Conservation (phyloP, 2,888 invertebrate genomes). For the Ischnus inquisitorius region DNA sequence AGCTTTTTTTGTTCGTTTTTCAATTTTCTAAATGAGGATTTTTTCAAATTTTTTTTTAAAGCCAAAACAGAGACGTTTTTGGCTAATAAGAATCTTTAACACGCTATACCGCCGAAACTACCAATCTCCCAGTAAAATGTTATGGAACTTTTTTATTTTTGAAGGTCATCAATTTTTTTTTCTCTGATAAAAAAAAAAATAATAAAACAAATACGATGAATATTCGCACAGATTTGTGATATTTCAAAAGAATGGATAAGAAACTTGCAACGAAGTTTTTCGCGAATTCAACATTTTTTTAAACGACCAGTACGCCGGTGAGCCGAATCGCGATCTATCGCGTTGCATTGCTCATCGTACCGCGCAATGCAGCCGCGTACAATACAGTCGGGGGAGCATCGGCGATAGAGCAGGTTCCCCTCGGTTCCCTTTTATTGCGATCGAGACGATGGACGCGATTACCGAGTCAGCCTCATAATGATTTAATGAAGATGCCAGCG, state of each 20-base stretch:
- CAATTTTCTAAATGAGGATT: too few relatives aligned
- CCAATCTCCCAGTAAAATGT: too few relatives aligned
- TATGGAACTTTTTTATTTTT: too few relatives aligned
- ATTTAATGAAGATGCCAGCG: slow-evolving; percentile 46
- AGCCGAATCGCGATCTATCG: background rate
- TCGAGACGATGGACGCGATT: slow-evolving; percentile 5
- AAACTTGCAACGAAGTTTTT: background rate
- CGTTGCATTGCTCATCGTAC: background rate
- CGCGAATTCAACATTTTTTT: background rate
- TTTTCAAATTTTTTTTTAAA: too few relatives aligned
- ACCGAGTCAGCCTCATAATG: slow-evolving; percentile 16
- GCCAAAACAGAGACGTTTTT: too few relatives aligned
- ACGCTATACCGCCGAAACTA: too few relatives aligned
- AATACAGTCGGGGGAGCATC: background rate
- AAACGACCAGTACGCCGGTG: background rate
- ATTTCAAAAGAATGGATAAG: too few relatives aligned
- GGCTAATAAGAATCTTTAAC: too few relatives aligned
- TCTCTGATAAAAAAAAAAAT: background rate
- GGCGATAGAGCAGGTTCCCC: slow-evolving; percentile 5
- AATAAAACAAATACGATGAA: background rate
- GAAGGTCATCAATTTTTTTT: too few relatives aligned
- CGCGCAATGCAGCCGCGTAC: slow-evolving; percentile 7
- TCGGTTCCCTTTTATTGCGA: slow-evolving; percentile 5
- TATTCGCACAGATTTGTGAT: background rate
- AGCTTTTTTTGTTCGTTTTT: too few relatives aligned